Base-by-base conservation (phyloP, 2,888 invertebrate genomes). In the Heliconius charithonia region DNA sequence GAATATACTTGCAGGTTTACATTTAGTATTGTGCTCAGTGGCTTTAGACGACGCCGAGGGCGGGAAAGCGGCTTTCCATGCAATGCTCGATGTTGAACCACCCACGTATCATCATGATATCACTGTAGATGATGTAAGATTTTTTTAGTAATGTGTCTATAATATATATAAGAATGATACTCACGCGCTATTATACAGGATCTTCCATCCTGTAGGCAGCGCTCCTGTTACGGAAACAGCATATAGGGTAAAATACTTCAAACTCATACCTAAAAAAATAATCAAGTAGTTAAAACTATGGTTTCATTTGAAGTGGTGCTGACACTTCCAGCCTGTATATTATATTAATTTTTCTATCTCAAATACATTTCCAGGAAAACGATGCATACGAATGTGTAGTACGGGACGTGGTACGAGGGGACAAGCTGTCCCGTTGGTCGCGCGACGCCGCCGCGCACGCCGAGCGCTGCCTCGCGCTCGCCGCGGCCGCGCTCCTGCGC, bases 1-100 rank as follows among this genome's bases (percentile, higher is more conserved):
- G 9, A 22, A 75, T 29, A 25, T 69, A 81, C n/a, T 67, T 83
- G 0, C 95, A 88, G 98, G 99, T 67, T 96, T 99, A 83, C 99
- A 99, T 90, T 95, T 99, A 77, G 97, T 99, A 79, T 91, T 98
- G 41, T 98, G 98, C 86, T 97, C 98, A 84, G 97, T 97, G 88
- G 98, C 98, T n/a, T 93, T 98, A 82, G 98, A 97, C 59, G 99
- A 99, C 92, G 96, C 97, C 16, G 99, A 99, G 80, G 98, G 98
- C 87, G 99, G 99, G 96, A 98, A 98, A 91, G 97, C 97, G 81
- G 97, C 98, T 0, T 99, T 99, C 92, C 97, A 97, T 83, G 97
- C 98, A 82, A 95, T 99, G 86, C 95, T 99, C 56, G 98, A 98
- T 81, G 97, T 99, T 67, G 98, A 98, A 82, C 95, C 93, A 4